A percentile compares a stretch with the other conserved stretches of the same genome.
Conservation (phyloP, 2,888 invertebrate species). For the Brassicogethes aeneus region DNA sequence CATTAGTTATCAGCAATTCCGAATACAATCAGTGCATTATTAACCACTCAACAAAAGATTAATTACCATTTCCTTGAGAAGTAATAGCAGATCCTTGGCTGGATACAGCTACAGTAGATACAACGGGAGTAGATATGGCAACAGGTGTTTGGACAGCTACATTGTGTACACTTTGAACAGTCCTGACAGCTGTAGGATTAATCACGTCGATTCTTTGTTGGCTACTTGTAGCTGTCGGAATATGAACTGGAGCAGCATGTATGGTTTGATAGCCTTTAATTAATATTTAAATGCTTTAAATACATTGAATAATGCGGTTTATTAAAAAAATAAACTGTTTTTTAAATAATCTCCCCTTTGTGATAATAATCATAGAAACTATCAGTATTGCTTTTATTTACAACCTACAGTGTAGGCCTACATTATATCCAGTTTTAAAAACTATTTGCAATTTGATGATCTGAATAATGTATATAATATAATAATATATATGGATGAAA, state of each 20-base stretch:
- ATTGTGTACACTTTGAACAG: conserved; percentile 5
- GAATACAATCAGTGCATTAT: too few relatives aligned
- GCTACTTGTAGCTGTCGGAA: conserved; percentile 14
- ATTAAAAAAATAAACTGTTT: too few relatives aligned
- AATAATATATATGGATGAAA: too few relatives aligned
- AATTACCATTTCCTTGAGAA: background rate
- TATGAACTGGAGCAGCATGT: background rate
- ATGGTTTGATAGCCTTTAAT: background rate
- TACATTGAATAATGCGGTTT: background rate
- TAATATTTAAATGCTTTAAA: background rate
- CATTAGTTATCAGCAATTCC: too few relatives aligned
- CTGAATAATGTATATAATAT: too few relatives aligned
- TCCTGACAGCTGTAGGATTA: conserved; percentile 8
- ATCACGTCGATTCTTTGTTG: conserved; percentile 14
- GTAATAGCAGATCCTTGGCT: background rate
- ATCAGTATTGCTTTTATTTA: too few relatives aligned
- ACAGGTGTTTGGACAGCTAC: conserved; percentile 10
- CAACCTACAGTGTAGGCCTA: too few relatives aligned
- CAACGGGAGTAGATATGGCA: background rate
- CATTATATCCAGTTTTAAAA: too few relatives aligned
- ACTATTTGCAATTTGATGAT: too few relatives aligned
- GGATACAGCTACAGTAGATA: background rate
- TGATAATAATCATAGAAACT: too few relatives aligned
- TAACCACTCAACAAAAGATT: too few relatives aligned
- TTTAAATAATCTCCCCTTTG: too few relatives aligned